Evolutionary conservation across 2,113 vertebrate genomes (phyloP).

Genomic region (Orycteropus afer): DNA sequence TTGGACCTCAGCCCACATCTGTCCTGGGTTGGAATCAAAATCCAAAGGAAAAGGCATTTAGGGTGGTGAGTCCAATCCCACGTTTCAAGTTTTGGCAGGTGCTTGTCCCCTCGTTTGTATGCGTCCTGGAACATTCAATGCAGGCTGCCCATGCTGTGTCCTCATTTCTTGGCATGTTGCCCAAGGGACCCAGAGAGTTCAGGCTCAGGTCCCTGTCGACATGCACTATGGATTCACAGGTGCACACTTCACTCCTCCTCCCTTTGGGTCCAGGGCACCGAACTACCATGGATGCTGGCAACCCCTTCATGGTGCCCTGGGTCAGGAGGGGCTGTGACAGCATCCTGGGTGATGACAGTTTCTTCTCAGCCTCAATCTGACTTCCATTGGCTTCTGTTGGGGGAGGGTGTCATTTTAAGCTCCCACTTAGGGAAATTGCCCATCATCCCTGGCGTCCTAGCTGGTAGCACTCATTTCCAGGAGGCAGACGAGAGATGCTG

Average conservation of each 20-base stretch:
- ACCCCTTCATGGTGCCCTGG: accelerated
- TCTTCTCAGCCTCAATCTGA: too few relatives aligned
- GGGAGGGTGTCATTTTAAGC: not conserved
- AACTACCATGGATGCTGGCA: not conserved
- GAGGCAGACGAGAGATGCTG: not conserved
- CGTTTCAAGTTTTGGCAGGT: not conserved
- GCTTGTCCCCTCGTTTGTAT: not conserved
- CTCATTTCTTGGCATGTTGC: not conserved
- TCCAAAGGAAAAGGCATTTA: not conserved
- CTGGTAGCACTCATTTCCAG: not conserved
- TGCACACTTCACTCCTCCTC: not conserved
- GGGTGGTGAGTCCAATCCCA: not conserved
- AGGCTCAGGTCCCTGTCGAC: not conserved
- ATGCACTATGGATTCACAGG: not conserved
- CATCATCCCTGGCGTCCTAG: not conserved
- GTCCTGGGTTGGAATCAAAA: not conserved
- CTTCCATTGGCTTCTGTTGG: not conserved
- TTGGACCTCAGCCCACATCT: not conserved
- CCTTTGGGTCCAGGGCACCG: not conserved
- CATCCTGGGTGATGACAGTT: not conserved
- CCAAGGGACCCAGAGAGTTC: not conserved
- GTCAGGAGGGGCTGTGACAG: not conserved
- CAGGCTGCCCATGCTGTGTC: not conserved
- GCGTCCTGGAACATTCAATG: too few relatives aligned
- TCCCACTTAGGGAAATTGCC: not conserved